These are phyloP conservation scores for Pseudanteris insignis DNA, from an alignment of 2,888 invertebrate species.

Conservation along the genomic window DNA sequence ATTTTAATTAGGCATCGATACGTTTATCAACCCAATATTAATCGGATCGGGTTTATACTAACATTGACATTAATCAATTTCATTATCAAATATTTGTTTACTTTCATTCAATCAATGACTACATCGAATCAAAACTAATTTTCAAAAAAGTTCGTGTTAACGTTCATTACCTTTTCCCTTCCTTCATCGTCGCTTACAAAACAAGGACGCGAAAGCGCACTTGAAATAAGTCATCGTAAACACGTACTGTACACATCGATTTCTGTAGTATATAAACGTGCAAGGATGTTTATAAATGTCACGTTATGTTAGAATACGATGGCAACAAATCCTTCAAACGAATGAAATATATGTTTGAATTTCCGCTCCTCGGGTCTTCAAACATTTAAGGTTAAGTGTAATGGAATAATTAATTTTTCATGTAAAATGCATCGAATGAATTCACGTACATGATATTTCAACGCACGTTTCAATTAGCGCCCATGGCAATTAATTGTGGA, in stretches of 20 bases:
- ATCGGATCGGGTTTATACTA: no score
- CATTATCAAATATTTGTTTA: no score
- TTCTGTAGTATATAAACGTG: slow-evolving; percentile 17
- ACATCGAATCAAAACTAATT: slow-evolving; percentile 3
- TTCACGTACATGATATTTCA: slow-evolving; percentile 3
- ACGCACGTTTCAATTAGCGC: background rate
- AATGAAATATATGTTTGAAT: no score
- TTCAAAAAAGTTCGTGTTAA: slow-evolving; percentile 4
- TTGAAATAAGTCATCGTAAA: slow-evolving; percentile 22
- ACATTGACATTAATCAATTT: no score
- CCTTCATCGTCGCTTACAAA: slow-evolving; percentile 9
- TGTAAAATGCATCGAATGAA: no score
- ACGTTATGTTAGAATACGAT: background rate
- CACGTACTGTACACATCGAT: slow-evolving; percentile 22
- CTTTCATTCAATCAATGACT: slow-evolving; percentile 7
- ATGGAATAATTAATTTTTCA: no score
- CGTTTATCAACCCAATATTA: no score
- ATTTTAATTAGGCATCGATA: no score
- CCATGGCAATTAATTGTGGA: background rate
- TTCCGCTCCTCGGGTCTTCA: no score
- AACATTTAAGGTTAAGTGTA: slow-evolving; percentile 4
- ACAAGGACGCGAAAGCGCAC: slow-evolving; percentile 14
- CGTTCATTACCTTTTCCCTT: slow-evolving; percentile 6
- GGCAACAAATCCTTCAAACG: background rate
- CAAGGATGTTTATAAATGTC: slow-evolving; percentile 11